Evolutionary conservation across 2,113 vertebrate genomes (phyloP).

Genomic region (Phalacrocorax pelagicus): DNA sequence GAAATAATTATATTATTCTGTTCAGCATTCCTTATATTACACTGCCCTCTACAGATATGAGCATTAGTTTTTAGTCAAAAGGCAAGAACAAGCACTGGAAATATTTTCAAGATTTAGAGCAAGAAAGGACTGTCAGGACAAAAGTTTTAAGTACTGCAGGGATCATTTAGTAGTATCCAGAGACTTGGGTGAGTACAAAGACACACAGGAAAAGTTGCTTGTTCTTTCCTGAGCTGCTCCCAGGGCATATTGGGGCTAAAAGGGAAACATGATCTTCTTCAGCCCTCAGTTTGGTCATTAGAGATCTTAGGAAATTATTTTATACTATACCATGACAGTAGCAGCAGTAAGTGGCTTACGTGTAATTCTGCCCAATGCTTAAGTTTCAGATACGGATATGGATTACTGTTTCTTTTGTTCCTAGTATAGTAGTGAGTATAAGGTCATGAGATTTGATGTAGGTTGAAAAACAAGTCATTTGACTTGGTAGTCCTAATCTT

Average conservation of each 20-base stretch:
- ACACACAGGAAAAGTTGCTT: not conserved
- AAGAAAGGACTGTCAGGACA: not conserved
- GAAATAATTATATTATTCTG: not conserved
- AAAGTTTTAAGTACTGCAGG: not conserved
- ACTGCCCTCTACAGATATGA: conserved; percentile 35
- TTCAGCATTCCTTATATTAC: not conserved
- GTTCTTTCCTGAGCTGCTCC: not conserved
- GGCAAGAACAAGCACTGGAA: not conserved
- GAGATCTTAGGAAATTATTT: not conserved
- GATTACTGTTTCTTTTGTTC: not conserved
- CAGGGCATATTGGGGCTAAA: not conserved
- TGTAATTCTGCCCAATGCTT: not conserved
- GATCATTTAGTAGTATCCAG: not conserved
- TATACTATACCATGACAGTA: not conserved
- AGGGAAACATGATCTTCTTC: not conserved
- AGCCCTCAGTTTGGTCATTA: not conserved
- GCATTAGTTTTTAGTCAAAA: not conserved
- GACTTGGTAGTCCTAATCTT: not conserved
- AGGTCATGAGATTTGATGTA: not conserved
- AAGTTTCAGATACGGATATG: not conserved
- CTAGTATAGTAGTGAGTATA: not conserved
- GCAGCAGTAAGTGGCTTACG: not conserved
- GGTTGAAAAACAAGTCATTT: not conserved
- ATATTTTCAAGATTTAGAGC: not conserved
- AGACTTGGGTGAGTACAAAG: not conserved